Conservation (phyloP, 2,113 vertebrate species). For the Cygnus buccinator region DNA sequence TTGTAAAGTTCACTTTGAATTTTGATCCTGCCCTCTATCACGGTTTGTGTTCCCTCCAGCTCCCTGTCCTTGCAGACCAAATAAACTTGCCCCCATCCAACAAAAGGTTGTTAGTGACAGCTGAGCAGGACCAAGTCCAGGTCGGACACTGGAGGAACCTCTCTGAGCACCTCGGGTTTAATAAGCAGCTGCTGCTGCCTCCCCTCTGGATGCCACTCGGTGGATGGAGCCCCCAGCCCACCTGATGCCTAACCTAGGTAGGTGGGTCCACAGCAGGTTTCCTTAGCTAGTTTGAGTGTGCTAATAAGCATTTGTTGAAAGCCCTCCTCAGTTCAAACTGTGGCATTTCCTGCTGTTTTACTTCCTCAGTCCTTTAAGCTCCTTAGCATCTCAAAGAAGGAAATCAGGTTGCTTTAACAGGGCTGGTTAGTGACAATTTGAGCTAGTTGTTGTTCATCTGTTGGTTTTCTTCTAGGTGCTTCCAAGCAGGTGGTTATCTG, state of each 20-base stretch:
- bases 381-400: neutral
- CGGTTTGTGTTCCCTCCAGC: neutral
- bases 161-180: neutral
- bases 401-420: neutral
- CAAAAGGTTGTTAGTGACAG: neutral
- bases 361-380: neutral
- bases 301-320: neutral
- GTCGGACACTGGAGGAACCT: neutral
- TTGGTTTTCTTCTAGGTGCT: neutral
- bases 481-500: neutral
- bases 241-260: neutral
- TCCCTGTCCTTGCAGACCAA: neutral
- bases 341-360: neutral
- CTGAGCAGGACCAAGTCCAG: neutral
- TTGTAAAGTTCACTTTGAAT: neutral
- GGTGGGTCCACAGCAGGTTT: neutral
- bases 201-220: neutral
- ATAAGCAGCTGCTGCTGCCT: neutral
- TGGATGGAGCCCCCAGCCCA: neutral
- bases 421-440: neutral
- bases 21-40: neutral
- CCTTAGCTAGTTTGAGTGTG: neutral
- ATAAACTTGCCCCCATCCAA: neutral
- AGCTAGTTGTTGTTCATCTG: neutral
- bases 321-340: neutral